Evolutionary conservation across 1,140 invertebrate species (phyloP).

Genomic region (Choristoneura fumiferana): DNA sequence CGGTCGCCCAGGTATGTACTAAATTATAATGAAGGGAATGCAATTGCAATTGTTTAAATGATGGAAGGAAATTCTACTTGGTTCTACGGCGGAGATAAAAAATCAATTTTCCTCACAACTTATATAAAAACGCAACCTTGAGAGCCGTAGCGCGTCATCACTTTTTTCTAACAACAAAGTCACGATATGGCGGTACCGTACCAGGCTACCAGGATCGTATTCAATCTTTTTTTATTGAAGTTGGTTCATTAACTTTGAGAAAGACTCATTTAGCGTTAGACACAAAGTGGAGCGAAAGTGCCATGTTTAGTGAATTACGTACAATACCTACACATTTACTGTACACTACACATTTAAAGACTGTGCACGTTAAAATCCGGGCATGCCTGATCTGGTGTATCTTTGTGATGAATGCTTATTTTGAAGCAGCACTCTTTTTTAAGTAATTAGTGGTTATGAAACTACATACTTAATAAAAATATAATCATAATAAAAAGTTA

Average conservation of each 20-base stretch:
- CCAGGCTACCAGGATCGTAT: neutral
- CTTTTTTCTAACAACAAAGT: slow-evolving; percentile 2
- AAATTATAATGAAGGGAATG: no score
- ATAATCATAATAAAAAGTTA: no score
- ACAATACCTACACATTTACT: neutral
- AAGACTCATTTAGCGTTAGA: neutral
- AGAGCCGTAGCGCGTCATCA: neutral
- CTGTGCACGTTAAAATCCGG: no score
- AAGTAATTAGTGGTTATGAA: no score
- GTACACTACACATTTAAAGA: no score
- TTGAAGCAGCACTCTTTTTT: no score
- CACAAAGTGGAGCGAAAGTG: neutral
- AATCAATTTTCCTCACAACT: neutral
- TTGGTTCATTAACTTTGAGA: neutral
- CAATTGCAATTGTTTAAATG: no score
- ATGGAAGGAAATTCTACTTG: neutral
- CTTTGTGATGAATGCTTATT: no score
- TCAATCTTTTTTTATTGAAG: neutral
- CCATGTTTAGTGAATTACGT: neutral
- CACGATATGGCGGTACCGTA: neutral
- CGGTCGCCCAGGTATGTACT: no score
- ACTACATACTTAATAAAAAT: no score
- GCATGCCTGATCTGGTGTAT: no score
- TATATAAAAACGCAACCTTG: slow-evolving; percentile 6
- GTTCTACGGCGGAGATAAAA: neutral